Base-by-base conservation (phyloP, 2,888 invertebrate species). In the Palloptera scutellata region DNA sequence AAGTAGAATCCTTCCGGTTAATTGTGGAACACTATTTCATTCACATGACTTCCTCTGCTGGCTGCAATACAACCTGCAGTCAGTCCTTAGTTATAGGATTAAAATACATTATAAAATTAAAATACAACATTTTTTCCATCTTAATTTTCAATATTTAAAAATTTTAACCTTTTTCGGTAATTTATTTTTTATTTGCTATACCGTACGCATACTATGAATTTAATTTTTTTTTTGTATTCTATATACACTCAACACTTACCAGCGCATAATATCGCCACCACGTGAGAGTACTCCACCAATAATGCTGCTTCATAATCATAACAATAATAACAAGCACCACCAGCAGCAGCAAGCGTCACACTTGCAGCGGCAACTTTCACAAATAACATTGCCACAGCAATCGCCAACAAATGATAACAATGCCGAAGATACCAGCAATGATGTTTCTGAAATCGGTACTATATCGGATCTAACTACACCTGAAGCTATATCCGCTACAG, bases 351-450 rank as follows among this genome's bases (percentile, higher is more conserved):
- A 63, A 19, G 72, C 74, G 73, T 43, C 43, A 43, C 40, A 51
- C 42, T 30, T 45, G 41, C 66, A 70, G 13, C 70, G 64, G 71
- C 74, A 74, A 70, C 75, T 76, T 66, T 69, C 71, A 51, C 69
- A 69, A 55, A 68, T 64, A 66, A 60, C 68, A 45, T 62, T 69
- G 61, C 67, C 68, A 60, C 73, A 61, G 11, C 64, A 61, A n/a
- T 64, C 67, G 41, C 67, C 63, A 52, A 76, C 78, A 70, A 75
- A 77, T 68, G 82, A 81, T 68, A 83, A 79, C 74, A 84, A 83
- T 74, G 81, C 83, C n/a, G 85, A 85, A 74, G 85, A 85, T 73
- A 85, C 85, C 11, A 84, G 85, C 78, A 85, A 85, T 72, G 85
- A 85, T 74, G 85, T 84, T 66, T 85, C 85, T 62, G 85, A 85